These are phyloP conservation scores for Enteromius fasciolatus DNA, from an alignment of 2,797 vertebrate species.

Conservation along the genomic window DNA sequence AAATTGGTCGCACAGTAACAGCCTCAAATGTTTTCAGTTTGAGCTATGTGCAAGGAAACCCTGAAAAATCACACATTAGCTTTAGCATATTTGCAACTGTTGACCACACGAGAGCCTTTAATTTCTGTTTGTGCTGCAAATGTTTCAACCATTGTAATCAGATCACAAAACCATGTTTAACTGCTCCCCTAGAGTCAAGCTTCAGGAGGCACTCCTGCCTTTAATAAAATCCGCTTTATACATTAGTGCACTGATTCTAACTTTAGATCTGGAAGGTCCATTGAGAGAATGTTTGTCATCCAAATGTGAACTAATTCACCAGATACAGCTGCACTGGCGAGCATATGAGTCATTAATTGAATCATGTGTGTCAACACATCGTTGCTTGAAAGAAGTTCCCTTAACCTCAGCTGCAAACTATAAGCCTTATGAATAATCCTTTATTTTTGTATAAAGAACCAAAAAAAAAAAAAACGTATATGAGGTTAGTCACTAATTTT, in stretches of 20 bases:
- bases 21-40: not conserved
- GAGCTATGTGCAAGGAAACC: not conserved
- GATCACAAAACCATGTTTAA: slow-evolving; percentile 20
- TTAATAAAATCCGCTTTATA: slow-evolving; percentile 11
- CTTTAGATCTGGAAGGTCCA: slow-evolving; percentile 17
- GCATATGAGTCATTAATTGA: slow-evolving; percentile 23
- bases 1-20: not conserved
- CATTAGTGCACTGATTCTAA: slow-evolving; percentile 12
- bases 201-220: slow-evolving; percentile 3
- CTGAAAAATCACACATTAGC: not conserved
- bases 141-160: slow-evolving; percentile 3
- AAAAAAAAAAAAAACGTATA: not conserved
- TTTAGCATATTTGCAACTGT: not conserved
- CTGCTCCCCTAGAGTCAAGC: not conserved
- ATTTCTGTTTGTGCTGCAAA: not conserved
- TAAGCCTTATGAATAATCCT: not conserved
- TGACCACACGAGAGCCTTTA: not conserved
- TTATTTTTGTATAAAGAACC: not conserved
- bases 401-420: slow-evolving; percentile 22
- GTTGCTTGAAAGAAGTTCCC: slow-evolving; percentile 9
- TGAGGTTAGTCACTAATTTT: not conserved
- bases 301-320: slow-evolving; percentile 15
- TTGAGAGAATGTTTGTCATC: slow-evolving; percentile 26
- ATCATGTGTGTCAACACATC: slow-evolving; percentile 8
- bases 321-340: slow-evolving; percentile 18